Percentiles rank a stretch among this genome's conserved stretches.
Conservation (phyloP, 1,140 invertebrate species). For the Diabrotica undecimpunctata region DNA sequence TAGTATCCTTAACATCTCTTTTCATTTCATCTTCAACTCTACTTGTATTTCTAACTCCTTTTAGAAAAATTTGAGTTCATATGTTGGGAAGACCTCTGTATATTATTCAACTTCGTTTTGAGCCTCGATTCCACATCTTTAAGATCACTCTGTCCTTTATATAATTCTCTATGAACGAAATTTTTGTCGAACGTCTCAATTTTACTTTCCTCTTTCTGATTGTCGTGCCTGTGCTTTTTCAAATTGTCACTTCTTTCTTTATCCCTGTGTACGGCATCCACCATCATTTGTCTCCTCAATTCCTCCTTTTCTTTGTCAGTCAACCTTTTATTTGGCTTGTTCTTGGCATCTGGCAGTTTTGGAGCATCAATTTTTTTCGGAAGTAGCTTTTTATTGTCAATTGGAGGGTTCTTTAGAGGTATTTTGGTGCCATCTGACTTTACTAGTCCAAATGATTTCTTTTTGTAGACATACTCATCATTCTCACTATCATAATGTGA, state of each 20-base stretch:
- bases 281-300: conserved; percentile 75
- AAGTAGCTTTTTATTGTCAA: conserved; percentile 20
- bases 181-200: conserved; percentile 50
- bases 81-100: conserved; percentile 63
- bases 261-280: conserved; percentile 70
- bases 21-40: no score
- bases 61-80: conserved; percentile 73
- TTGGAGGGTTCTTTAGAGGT: conserved; percentile 17
- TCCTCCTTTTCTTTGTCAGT: conserved; percentile 69
- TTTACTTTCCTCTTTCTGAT: conserved; percentile 56
- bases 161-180: conserved; percentile 62
- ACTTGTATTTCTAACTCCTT: conserved; percentile 29
- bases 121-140: conserved; percentile 71
- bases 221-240: conserved; percentile 60
- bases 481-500: conserved; percentile 22
- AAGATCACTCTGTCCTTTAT: conserved; percentile 59
- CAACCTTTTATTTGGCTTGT: conserved; percentile 48
- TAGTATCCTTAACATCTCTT: no score
- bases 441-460: conserved; percentile 48
- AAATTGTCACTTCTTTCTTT: conserved; percentile 63
- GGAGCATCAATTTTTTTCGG: conserved; percentile 28
- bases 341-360: conserved; percentile 23
- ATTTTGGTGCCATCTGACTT: conserved; percentile 51
- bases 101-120: conserved; percentile 77
- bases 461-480: conserved; percentile 24